A percentile compares a stretch with the other conserved stretches of the same genome.
phyloP scores from a whole-genome alignment of 2,888 invertebrate genomes.

The Caenorhabditis sp. region DNA sequence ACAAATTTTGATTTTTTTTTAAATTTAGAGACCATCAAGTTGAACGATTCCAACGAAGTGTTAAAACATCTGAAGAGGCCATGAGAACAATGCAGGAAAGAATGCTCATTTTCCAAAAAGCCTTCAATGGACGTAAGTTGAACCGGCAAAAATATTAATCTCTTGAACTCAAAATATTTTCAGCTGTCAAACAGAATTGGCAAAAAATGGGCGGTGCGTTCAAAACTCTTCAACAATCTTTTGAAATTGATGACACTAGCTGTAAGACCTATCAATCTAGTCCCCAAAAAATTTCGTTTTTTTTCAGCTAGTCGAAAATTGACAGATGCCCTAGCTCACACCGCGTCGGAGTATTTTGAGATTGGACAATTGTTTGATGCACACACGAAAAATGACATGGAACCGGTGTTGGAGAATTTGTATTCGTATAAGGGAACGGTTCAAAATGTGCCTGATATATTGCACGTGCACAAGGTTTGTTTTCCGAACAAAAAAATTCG shows the following conservation, averaged over 20 bases:
- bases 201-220: conserved; percentile 88
- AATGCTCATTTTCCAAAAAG: conserved; percentile 85
- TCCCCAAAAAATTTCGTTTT: conserved; percentile 2
- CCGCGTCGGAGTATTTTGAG: conserved; percentile 47
- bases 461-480: conserved; percentile 81
- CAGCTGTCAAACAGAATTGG: conserved; percentile 85
- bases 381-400: conserved; percentile 78
- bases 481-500: conserved; percentile 73
- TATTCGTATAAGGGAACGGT: conserved; percentile 94
- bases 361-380: conserved; percentile 54
- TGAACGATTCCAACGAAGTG: conserved; percentile 84
- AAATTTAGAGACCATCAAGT: conserved; percentile 79
- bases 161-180: conserved; percentile 8
- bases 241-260: conserved; percentile 78
- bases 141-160: neutral
- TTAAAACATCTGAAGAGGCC: conserved; percentile 85
- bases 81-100: conserved; percentile 84
- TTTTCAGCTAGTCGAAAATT: conserved; percentile 45
- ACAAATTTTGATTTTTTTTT: neutral
- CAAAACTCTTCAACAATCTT: conserved; percentile 83
- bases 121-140: conserved; percentile 79
- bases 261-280: conserved; percentile 24
- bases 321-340: conserved; percentile 53
- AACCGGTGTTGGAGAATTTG: conserved; percentile 87
- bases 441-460: conserved; percentile 86